A percentile compares a stretch with the other conserved stretches of the same genome.
Conservation (phyloP, 1,140 invertebrate species). For the Heliconius himera region DNA sequence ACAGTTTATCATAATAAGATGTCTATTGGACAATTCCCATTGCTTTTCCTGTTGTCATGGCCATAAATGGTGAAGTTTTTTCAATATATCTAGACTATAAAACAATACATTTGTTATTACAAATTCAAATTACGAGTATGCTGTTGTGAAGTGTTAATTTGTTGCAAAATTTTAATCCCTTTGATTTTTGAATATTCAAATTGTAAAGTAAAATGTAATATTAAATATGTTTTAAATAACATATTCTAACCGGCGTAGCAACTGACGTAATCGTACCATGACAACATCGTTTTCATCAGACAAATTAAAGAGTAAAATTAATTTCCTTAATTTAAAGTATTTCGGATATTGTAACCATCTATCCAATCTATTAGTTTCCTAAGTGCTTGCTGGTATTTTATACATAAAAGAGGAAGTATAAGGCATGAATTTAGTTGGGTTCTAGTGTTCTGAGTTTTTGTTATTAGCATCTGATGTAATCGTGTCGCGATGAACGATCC, state of each 20-base stretch:
- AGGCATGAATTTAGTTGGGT: constrained; percentile 15
- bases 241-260: constrained; percentile 34
- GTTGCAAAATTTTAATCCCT: neutral
- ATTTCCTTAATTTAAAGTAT: constrained; percentile 15
- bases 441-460: constrained; percentile 24
- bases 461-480: constrained; percentile 26
- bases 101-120: constrained; percentile 9
- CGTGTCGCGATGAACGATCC: constrained; percentile 70
- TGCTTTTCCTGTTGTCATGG: neutral
- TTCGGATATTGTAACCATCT: constrained; percentile 19
- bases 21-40: neutral
- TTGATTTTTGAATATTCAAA: constrained; percentile 6
- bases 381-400: constrained; percentile 19
- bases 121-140: constrained; percentile 18
- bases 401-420: neutral
- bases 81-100: neutral
- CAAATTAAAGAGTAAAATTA: constrained; percentile 20
- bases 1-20: constrained; percentile 3
- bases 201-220: constrained; percentile 26
- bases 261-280: constrained; percentile 63
- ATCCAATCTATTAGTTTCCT: constrained; percentile 39
- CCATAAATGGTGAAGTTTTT: constrained; percentile 14
- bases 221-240: constrained; percentile 18
- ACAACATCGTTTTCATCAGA: constrained; percentile 54
- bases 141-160: constrained; percentile 2